These are phyloP conservation scores for Sphenopsis melanotis DNA, from an alignment of 2,797 vertebrate species.

Conservation along the genomic window DNA sequence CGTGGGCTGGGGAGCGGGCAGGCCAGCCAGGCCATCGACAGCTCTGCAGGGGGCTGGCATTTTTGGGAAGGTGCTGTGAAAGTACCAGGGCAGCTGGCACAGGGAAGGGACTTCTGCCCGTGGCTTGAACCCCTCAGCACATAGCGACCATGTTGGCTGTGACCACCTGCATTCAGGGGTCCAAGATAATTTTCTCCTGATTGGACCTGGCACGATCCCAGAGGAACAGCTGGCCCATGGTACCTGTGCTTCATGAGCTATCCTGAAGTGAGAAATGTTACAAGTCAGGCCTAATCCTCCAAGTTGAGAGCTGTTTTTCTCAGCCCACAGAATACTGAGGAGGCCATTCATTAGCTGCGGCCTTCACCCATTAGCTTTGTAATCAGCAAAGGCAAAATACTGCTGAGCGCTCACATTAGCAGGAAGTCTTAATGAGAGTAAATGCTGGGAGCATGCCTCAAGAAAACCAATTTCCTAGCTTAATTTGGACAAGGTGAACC, in stretches of 20 bases:
- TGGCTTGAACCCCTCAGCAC: background rate
- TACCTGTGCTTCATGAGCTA: background rate
- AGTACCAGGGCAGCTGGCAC: background rate
- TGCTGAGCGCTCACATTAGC: conserved; percentile 17
- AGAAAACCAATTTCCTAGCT: conserved; percentile 18
- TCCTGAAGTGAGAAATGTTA: background rate
- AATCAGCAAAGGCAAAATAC: conserved; percentile 9
- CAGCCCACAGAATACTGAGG: background rate
- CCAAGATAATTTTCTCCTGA: background rate
- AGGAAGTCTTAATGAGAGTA: conserved; percentile 42
- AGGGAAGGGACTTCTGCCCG: background rate
- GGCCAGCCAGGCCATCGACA: fast-evolving
- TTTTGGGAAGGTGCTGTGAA: background rate
- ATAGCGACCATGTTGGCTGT: fast-evolving
- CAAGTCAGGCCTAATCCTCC: background rate
- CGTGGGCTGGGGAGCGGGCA: fast-evolving
- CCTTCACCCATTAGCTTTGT: background rate
- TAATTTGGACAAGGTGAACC: conserved; percentile 43
- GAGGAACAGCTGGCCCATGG: background rate
- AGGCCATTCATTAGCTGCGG: background rate
- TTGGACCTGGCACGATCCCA: fast-evolving
- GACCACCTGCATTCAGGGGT: fast-evolving
- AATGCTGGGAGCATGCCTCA: background rate
- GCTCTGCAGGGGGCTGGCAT: background rate
- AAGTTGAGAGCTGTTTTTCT: background rate